Base-by-base conservation (phyloP, 1,140 invertebrate species). In the Drosophila virilis region DNA sequence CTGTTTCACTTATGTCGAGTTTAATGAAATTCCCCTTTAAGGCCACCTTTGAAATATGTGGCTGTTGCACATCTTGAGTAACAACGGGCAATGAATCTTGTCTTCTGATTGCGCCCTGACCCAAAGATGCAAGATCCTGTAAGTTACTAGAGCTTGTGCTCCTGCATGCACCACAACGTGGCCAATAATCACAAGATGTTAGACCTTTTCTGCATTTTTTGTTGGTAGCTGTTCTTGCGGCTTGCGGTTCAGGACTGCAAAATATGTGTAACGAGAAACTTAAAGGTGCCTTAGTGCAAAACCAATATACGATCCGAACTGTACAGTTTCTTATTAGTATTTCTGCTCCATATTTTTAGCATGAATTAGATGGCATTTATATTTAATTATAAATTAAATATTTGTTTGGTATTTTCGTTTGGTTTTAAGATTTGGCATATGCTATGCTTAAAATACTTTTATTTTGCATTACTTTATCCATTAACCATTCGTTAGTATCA, bases 161-260 rank as follows among this genome's bases (percentile, higher is more conserved):
- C 55, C 28, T 71, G 46, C 86, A 91, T 6, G 77, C 77, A 3
- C 69, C 78, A 52, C 91, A 92, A 28, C 91, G 70, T 38, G 91
- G 91, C 91, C 91, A 92, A 86, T 91, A 91, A 42, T 86, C 78
- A 35, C 89, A 86, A 9, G 59, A 71, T n/a, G 55, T 76, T n/a
- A 88, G 40, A 15, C 73, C 84, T 52, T 88, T 84, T 40, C 52
- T 71, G 50, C 70, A 73, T 40, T 80, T 83, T 28, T 79, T 83
- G 13, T 68, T 72, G 59, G 61, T 77, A 8, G 71, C 40, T 40
- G 80, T 78, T n/a, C 33, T 67, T 6, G 43, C 35, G 32, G 52
- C 68, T 22, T 46, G 10, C 9, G 28, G 12, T 42, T 10, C 33
- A 9, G 43, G 59, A 37, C 81, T 83, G 67, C 17, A 77, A 76